A percentile compares a stretch with the other conserved stretches of the same genome.
Conservation (phyloP, 2,113 vertebrate species). For the Bubalus kerabau region DNA sequence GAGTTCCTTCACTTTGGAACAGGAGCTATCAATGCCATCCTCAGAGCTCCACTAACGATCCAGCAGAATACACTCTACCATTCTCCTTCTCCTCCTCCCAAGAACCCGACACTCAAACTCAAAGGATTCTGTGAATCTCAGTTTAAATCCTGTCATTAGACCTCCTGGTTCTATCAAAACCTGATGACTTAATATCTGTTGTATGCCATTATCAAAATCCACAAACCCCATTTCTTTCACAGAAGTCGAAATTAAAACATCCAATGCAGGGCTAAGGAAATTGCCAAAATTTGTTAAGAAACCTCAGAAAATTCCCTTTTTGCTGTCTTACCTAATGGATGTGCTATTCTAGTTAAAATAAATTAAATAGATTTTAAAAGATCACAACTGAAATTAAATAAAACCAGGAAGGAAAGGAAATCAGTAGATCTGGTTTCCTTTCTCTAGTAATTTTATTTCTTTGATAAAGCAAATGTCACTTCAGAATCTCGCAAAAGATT, state of each 20-base stretch:
- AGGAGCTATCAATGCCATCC: too few species aligned
- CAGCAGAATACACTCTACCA: not conserved
- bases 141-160: not conserved
- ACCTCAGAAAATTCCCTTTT: not conserved
- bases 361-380: not conserved
- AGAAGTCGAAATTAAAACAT: not conserved
- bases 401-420: not conserved
- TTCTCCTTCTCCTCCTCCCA: not conserved
- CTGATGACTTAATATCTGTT: not conserved
- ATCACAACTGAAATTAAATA: not conserved
- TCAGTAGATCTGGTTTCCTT: not conserved
- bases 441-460: not conserved
- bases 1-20: not conserved
- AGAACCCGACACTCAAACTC: not conserved
- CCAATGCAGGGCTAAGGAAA: not conserved
- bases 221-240: not conserved
- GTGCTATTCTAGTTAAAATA: not conserved
- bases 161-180: not conserved
- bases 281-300: not conserved
- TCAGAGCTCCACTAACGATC: not conserved
- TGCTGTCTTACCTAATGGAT: not conserved
- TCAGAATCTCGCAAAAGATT: not conserved
- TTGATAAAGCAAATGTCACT: slow-evolving; percentile 7
- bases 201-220: not conserved
- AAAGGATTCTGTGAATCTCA: not conserved